Conservation (phyloP, 2,888 invertebrate genomes). For the Tetragonula carbonaria region DNA sequence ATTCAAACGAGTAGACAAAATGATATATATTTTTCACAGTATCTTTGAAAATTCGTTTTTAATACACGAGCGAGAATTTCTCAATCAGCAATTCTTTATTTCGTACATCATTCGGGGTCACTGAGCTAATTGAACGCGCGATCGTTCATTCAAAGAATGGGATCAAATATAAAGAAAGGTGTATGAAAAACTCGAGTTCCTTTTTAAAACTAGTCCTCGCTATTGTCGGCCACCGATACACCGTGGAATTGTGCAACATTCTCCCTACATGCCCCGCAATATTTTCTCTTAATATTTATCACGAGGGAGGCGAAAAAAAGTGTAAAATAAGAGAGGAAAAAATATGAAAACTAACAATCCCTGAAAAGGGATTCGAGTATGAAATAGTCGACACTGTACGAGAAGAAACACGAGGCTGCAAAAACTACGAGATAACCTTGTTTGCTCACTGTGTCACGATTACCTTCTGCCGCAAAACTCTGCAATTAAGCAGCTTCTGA, state of each 20-base stretch:
- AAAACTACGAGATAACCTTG: neutral
- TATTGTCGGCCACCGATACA: conserved; percentile 25
- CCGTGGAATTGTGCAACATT: conserved; percentile 23
- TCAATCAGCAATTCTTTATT: neutral
- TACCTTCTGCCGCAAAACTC: neutral
- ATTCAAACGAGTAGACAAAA: neutral
- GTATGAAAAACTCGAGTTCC: conserved; percentile 5
- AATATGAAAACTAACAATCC: neutral
- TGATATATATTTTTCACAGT: neutral
- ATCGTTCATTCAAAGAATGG: neutral
- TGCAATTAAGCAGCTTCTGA: neutral
- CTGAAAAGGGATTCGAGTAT: neutral
- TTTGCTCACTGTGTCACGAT: neutral
- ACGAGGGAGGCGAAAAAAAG: no score
- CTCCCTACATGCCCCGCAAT: neutral
- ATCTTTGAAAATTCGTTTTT: neutral
- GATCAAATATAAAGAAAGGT: neutral
- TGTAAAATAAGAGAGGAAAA: neutral
- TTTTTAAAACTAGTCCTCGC: conserved; percentile 35
- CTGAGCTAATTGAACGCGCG: neutral
- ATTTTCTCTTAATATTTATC: conserved; percentile 22
- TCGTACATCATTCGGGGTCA: neutral
- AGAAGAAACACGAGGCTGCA: neutral
- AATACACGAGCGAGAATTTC: neutral
- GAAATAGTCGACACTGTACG: neutral